Base-by-base conservation (phyloP, 2,113 vertebrate genomes). In the Clupea harengus region DNA sequence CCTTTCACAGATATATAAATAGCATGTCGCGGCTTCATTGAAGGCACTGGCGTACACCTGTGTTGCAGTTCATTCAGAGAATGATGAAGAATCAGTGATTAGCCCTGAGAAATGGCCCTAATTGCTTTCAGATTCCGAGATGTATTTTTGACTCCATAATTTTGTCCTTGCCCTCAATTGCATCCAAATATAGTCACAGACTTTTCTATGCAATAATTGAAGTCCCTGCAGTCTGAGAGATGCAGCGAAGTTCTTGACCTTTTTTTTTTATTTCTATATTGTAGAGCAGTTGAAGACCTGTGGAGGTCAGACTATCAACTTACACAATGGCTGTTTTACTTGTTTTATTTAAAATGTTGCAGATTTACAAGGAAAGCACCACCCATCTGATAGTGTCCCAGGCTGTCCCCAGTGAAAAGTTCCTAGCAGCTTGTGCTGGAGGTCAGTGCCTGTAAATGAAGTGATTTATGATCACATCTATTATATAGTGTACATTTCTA, bases 361-460 rank as follows among this genome's bases (percentile, higher is more conserved):
- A 99, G 98, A 94, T 94, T 87, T 99, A 97, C 89, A 95, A 95
- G 88, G 92, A 95, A 46, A 90, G 89, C 88, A 95, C 94, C 22
- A 97, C 97, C 9, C 98, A 99, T 91, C 95, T 99, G 75, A 94
- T 99, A 92, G 96, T 96, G 46, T 94, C 95, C 86, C 93, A 92
- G n/a, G 92, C 95, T 2, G 94, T 95, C 93, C 94, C 92, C 86
- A 98, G 97, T 90, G 98, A 99, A 91, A 99, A 99, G 90, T 95
- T 97, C 92, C 92, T 99, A 89, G 96, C 97, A 85, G 96, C 97
- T 46, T 99, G 97, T 91, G 97, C 98, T 88, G 96, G 96, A 94
- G 98, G 98, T 98, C 47, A 95, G 96, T 96, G 18, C 86, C 54
- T 0, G n/a, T 67, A 0, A 57, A 49, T 25, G 4, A 82, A 3